Evolutionary conservation across 2,113 vertebrate species (phyloP).

Genomic region (Cricetomys ansorgei): DNA sequence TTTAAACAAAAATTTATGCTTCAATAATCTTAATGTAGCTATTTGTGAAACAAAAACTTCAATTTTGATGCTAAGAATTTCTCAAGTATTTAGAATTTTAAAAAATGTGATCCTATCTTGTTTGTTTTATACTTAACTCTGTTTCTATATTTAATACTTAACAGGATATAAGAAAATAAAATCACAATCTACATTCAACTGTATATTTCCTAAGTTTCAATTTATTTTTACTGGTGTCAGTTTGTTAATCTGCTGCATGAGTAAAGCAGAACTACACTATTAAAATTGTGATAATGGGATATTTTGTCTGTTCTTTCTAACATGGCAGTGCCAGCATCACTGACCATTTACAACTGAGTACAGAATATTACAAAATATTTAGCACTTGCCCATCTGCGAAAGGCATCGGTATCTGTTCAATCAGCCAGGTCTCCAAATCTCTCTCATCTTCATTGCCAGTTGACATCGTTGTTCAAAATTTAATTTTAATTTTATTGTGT

Average conservation of each 20-base stretch:
- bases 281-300: neutral
- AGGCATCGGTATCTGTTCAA: neutral
- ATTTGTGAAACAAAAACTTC: neutral
- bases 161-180: neutral
- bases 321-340: neutral
- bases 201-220: neutral
- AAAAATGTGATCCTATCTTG: neutral
- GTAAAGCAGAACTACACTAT: neutral
- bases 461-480: neutral
- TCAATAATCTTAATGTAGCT: neutral
- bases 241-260: neutral
- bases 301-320: too few species aligned
- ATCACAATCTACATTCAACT: neutral
- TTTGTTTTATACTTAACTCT: neutral
- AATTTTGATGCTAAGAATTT: neutral
- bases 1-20: neutral
- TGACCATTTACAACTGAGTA: neutral
- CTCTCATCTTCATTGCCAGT: neutral
- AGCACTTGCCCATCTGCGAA: neutral
- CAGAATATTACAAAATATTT: neutral
- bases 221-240: neutral
- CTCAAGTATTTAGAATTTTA: neutral
- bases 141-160: neutral
- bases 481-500: neutral
- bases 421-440: neutral